Evolutionary conservation across 1,140 invertebrate genomes (phyloP), one percentile per base, ranked within the genome.

Genomic region (Diabrotica virgifera): DNA sequence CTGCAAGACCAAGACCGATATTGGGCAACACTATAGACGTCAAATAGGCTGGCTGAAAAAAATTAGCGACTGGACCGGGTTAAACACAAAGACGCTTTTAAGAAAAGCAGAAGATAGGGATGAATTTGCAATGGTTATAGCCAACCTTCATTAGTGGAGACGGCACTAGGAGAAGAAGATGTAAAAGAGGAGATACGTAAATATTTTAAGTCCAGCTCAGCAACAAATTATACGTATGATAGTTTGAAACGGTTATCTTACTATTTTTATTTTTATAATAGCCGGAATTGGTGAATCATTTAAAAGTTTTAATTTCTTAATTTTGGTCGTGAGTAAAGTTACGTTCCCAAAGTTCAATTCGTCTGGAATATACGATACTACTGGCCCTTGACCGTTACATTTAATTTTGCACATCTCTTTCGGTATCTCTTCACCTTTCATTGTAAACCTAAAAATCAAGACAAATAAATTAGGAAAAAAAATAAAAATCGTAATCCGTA

Each of bases 221-320:
- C n/a, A n/a, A n/a, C n/a, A n/a, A n/a, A n/a, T n/a, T n/a, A n/a
- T n/a, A n/a, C n/a, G 24, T 2, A 24, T 24, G 24, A 24, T 24
- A 1, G 24, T 24, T 24, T 24, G 24, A 24, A 24, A 24, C 24
- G 24, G 4, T 24, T 24, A 24, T 24, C 8, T 74, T 76, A 82
- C 81, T 52, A 77, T 59, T 10, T 66, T 50, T 2, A 72, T 59
- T 40, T 61, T 69, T 52, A 79, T 78, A 24, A 70, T 66, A 2
- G 82, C 80, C 12, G 74, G 59, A 63, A 83, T 78, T 0, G 82
- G 82, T 5, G 82, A 81, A 60, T 82, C 80, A 60, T 81, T 84
- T 5, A 71, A 72, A 5, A 83, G 40, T 7, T 58, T 64, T 5
- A 83, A 69, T 24, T 63, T 62, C 64, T 75, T 69, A 3, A 59